Percentiles rank a stretch among this genome's conserved stretches.
Conservation (phyloP, 2,888 invertebrate genomes). For the Periphyllus acericola region DNA sequence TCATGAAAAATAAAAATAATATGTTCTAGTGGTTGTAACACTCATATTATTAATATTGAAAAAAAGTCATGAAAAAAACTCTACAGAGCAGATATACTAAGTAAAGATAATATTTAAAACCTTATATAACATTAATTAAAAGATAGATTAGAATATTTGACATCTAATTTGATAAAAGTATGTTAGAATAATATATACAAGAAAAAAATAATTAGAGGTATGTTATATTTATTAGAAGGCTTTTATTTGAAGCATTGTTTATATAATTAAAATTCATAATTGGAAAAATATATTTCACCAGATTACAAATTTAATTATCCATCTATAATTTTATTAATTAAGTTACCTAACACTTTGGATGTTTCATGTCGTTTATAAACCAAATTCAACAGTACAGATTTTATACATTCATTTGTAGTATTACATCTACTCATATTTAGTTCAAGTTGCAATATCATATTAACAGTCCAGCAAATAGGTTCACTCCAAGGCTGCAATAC, state of each 20-base stretch:
- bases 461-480: conserved; percentile 65
- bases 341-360: conserved; percentile 36
- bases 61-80: not conserved
- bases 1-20: not conserved
- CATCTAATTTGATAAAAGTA: no score
- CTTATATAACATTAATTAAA: no score
- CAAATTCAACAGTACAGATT: conserved; percentile 44
- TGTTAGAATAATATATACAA: no score
- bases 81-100: no score
- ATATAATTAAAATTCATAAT: not conserved
- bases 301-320: not conserved
- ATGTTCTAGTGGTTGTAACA: no score
- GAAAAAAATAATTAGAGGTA: not conserved
- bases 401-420: conserved; percentile 48
- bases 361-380: conserved; percentile 57
- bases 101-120: no score
- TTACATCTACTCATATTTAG: conserved; percentile 60
- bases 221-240: not conserved
- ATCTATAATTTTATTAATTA: not conserved
- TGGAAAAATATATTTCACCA: not conserved
- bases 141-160: no score
- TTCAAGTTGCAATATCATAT: conserved; percentile 65
- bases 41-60: no score
- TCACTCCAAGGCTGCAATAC: conserved; percentile 64
- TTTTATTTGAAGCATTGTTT: not conserved